Evolutionary conservation across 2,797 vertebrate genomes (phyloP).

Genomic region (Eulemur mongoz): DNA sequence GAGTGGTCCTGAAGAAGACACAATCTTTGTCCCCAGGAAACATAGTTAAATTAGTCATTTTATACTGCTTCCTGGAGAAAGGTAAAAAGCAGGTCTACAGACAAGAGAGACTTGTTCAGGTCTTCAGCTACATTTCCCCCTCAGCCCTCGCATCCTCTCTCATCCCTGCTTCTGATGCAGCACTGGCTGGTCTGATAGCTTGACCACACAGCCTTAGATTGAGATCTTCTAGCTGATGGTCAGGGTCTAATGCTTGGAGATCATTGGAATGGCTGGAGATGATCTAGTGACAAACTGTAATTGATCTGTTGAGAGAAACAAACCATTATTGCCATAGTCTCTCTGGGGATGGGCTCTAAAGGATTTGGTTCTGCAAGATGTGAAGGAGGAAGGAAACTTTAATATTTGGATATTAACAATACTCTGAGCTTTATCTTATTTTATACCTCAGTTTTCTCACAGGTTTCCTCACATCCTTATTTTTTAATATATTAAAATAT

Average conservation of each 20-base stretch:
- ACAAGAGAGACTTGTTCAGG: background rate
- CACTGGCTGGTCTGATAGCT: background rate
- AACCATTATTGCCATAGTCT: background rate
- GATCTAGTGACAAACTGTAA: background rate
- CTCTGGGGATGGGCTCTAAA: background rate
- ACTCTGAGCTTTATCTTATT: too few species aligned
- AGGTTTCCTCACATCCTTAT: too few species aligned
- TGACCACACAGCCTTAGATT: background rate
- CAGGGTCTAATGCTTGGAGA: background rate
- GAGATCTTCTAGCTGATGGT: background rate
- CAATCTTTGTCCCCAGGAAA: background rate
- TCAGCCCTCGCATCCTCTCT: background rate
- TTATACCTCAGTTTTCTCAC: too few species aligned
- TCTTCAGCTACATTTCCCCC: background rate
- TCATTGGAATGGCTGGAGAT: background rate
- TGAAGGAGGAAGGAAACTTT: background rate
- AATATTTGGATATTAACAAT: too few species aligned
- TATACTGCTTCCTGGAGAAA: background rate
- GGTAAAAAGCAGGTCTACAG: background rate
- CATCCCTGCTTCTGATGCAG: background rate
- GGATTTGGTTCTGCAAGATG: background rate
- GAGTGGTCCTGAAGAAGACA: background rate
- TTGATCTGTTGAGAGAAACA: background rate
- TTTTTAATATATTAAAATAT: too few species aligned
- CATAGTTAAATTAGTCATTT: constrained; percentile 26